Conservation (phyloP, 2,797 vertebrate genomes). For the Micropoecilia bifurca region DNA sequence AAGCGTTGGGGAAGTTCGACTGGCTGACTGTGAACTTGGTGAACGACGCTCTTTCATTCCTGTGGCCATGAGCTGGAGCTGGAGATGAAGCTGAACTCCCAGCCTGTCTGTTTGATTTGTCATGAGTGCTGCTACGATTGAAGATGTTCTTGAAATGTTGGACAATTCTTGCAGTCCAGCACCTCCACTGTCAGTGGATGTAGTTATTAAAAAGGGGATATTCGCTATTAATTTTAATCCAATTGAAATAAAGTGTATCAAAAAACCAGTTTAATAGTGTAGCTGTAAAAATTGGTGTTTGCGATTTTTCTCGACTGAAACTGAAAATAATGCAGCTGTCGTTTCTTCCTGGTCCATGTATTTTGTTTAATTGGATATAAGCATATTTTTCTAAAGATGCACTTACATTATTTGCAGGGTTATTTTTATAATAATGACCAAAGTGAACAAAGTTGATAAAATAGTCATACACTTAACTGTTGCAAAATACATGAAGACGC, state of each 20-base stretch:
- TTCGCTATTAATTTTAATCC: neutral
- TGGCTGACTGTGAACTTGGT: slow-evolving; percentile 21
- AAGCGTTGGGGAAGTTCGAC: slow-evolving; percentile 12
- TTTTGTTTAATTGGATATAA: neutral
- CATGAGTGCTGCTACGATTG: neutral
- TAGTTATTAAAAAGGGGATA: neutral
- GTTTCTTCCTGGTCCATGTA: neutral
- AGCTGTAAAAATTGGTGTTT: neutral
- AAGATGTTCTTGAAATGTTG: neutral
- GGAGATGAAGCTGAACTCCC: slow-evolving; percentile 25
- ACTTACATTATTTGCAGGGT: neutral
- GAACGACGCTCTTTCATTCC: slow-evolving; percentile 44
- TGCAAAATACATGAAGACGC: neutral
- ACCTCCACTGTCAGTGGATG: neutral
- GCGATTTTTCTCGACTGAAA: neutral
- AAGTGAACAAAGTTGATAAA: neutral
- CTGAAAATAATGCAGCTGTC: neutral
- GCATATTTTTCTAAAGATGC: neutral
- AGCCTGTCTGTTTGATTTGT: neutral
- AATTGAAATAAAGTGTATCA: neutral
- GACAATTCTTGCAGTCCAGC: neutral
- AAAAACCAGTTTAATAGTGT: neutral
- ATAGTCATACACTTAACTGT: neutral
- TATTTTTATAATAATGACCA: neutral
- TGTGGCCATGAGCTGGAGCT: neutral